Evolutionary conservation across 2,888 invertebrate species (phyloP), one percentile per base, ranked within the genome.

Genomic region (Tetrapedia diversipes): DNA sequence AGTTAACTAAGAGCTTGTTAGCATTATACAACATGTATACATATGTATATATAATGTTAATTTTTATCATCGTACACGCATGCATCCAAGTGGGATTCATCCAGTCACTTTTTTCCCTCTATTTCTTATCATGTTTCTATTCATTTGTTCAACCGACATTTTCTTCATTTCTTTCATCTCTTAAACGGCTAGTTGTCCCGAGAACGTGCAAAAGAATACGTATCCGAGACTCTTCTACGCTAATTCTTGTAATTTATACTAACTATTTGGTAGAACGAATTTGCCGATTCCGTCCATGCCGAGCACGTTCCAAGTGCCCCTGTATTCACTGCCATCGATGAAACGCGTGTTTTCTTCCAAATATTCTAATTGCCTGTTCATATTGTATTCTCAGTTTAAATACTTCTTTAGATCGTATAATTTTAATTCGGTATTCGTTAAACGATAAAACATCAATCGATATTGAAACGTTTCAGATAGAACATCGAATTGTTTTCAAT

Each of bases 251-350:
- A 29, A 53, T 53, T 56, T 49, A 16, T 73, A 86, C 84, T 88
- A 90, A 93, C 95, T 94, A 87, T 95, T 94, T 2, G 94, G 93
- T 88, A 94, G 94, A 0, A 90, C 92, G 88, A 94, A 95, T 49
- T 89, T 90, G 39, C 95, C 95, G 59, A 89, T 89, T 29, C 95
- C 95, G 34, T 93, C 92, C 94, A 95, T 95, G 43, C 94, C 94
- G 0, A 94, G 86, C 1, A 92, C 88, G 85, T 94, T 93, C 94
- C 94, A 95, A 10, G 93, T 92, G 54, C 95, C 95, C 47, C 92
- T 90, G 82, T 95, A 95, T 34, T 34, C 39, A 54, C 59, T 67
- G 43, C 67, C 78, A 27, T 71, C 49, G 41, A 78, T 24, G 43
- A 72, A 78, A 59, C 49, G 60, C 14, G 54, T 45, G 10, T 54